Evolutionary conservation across 2,888 invertebrate species (phyloP).

Genomic region (Neoaliturus tenellus): DNA sequence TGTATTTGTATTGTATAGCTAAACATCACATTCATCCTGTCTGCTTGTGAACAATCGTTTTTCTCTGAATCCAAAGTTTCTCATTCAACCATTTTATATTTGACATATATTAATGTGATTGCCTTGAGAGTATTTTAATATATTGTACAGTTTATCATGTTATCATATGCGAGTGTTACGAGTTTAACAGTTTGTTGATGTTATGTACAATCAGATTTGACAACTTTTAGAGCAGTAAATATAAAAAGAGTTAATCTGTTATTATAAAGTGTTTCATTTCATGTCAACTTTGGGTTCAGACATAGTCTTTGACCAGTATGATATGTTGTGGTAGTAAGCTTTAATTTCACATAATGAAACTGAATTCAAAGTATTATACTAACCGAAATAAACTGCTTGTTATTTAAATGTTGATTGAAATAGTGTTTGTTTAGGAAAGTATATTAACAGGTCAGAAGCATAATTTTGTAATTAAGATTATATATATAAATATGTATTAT

Average conservation of each 20-base stretch:
- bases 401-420: background rate
- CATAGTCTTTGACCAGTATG: background rate
- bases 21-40: background rate
- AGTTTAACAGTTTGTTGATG: too few relatives aligned
- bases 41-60: background rate
- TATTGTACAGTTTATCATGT: too few relatives aligned
- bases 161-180: too few relatives aligned
- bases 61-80: background rate
- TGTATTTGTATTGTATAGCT: background rate
- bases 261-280: too few relatives aligned
- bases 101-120: too few relatives aligned
- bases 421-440: background rate
- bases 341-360: background rate
- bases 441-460: background rate
- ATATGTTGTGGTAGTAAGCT: background rate
- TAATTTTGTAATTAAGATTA: background rate
- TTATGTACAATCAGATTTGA: too few relatives aligned
- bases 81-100: background rate
- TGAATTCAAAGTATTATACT: background rate
- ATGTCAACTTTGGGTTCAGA: background rate
- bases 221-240: too few relatives aligned
- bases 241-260: too few relatives aligned
- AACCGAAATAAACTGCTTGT: background rate
- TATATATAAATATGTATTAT: background rate
- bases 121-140: too few relatives aligned